Conservation (phyloP, 92 coral and sea anemone genomes). For the Blastomussa wellsi region DNA sequence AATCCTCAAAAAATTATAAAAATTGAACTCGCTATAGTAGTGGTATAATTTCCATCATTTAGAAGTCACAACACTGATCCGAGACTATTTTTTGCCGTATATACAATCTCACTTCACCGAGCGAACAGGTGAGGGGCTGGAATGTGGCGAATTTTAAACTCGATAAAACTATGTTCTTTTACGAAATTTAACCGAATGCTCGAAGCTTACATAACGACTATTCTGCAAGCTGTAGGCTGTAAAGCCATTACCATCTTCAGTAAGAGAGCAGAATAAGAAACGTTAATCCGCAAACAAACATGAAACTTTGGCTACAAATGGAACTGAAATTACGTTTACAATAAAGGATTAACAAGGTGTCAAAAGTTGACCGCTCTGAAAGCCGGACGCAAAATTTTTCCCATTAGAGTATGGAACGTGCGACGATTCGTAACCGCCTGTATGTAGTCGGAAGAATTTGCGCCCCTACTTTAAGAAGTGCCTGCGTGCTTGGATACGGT, state of each 20-base stretch:
- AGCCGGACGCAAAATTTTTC: neutral
- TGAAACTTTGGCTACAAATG: neutral
- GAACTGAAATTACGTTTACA: neutral
- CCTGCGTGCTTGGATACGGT: neutral
- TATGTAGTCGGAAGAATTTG: neutral
- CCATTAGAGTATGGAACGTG: neutral
- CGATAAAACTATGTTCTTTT: too few species aligned
- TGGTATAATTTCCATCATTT: too few species aligned
- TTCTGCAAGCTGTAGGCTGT: neutral
- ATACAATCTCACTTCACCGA: neutral
- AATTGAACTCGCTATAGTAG: neutral
- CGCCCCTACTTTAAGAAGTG: neutral
- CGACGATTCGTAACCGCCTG: neutral
- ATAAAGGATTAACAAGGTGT: neutral
- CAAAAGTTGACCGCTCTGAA: neutral
- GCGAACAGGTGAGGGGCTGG: neutral
- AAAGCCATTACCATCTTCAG: neutral
- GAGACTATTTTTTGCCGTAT: too few species aligned
- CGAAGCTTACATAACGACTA: neutral
- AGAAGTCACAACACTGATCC: too few species aligned
- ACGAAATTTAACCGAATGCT: neutral
- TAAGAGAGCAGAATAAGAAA: neutral
- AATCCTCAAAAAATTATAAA: neutral
- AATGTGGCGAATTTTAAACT: too few species aligned
- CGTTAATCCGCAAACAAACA: neutral